Percentiles rank a stretch among this genome's conserved stretches.
Evolutionary conservation across 2,113 vertebrate genomes (phyloP).

Genomic region (Bungarus multicinctus): DNA sequence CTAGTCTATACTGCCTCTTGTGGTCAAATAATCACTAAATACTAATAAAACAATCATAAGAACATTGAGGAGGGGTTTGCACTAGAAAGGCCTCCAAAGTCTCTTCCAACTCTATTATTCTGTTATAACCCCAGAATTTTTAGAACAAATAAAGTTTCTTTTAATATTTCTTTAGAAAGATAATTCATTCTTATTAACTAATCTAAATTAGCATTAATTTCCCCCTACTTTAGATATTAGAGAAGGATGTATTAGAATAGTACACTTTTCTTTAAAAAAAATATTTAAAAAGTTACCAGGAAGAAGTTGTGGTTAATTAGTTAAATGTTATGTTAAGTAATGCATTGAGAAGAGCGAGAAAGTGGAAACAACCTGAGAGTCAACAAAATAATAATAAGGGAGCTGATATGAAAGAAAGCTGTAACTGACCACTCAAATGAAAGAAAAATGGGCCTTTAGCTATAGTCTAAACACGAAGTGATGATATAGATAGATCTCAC

Average conservation of each 20-base stretch:
- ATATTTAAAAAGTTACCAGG: neutral
- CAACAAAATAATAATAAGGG: neutral
- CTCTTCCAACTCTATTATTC: neutral
- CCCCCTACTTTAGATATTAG: neutral
- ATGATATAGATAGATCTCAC: neutral
- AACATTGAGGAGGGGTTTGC: neutral
- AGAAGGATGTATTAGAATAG: neutral
- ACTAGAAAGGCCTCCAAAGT: neutral
- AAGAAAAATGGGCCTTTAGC: neutral
- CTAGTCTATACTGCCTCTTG: neutral
- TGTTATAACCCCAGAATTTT: neutral
- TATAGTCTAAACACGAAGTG: neutral
- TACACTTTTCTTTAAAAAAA: neutral
- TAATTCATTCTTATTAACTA: neutral
- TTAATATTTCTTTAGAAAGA: neutral
- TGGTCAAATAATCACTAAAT: neutral
- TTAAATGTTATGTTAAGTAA: neutral
- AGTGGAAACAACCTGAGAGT: neutral
- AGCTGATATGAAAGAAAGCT: neutral
- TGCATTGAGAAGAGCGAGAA: neutral
- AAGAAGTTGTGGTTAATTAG: neutral
- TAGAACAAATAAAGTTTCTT: neutral
- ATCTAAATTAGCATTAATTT: neutral
- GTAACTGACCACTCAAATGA: neutral
- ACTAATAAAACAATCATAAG: neutral